Evolutionary conservation across 2,797 vertebrate genomes (phyloP), one percentile per base, ranked within the genome.

Genomic region (Sarcophilus harrisii): DNA sequence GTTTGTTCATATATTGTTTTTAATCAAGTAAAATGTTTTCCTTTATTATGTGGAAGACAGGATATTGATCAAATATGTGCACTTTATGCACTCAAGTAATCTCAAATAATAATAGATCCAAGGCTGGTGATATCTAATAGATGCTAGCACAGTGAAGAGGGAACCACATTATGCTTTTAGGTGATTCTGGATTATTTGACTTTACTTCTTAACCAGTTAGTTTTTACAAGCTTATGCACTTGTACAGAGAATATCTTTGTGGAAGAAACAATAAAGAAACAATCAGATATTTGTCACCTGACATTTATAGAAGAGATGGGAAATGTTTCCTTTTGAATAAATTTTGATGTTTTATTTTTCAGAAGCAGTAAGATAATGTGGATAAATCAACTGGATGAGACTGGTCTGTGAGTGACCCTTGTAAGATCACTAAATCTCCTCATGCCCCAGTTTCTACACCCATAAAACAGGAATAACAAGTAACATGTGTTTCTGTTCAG

Each of bases 1-100:
- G 27, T 73, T 90, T 94, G 60, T 73, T 96, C 89, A 93, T 58
- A 92, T 38, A 28, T 94, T 93, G 90, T 4, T 32, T 92, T 96
- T 91, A 58, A 73, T 93, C 54, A 87, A 92, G 73, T 66, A 97
- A 94, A 57, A 8, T 52, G 92, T 92, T 54, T 5, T 8, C 1
- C 13, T 90, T 94, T 92, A 81, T 94, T 87, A 87, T 91, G 73
- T 11, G 93, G 81, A 0, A 95, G 93, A 81, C 29, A 28, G 9
- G 52, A 4, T 91, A 92, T 45, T 87, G 30, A 66, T 16, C 24
- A 93, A 0, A 0, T 91, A 94, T 95, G 11, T 93, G 54, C 9
- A 55, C 94, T 95, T 13, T 5, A 92, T 91, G 12, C 0, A 0
- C 54, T 92, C n/a, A 81, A 81, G n/a, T 24, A 21, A 38, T 45